Percentiles rank a stretch among this genome's conserved stretches.
Evolutionary conservation across 2,113 vertebrate species (phyloP).

Genomic region (Pontoporia blainvillei): DNA sequence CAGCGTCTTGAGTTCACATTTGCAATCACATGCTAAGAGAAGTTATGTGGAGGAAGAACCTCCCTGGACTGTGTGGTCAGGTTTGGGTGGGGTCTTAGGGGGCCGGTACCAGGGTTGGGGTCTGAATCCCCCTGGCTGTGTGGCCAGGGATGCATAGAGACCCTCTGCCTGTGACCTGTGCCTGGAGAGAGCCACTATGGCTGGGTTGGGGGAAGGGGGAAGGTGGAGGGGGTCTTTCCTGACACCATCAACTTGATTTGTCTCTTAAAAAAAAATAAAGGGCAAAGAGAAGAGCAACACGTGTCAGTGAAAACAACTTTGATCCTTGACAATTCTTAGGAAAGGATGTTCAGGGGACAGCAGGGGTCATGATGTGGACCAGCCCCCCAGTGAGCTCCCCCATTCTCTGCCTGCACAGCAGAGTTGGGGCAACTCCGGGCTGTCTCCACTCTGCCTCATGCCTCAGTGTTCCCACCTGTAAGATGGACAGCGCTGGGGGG

Average conservation of each 20-base stretch:
- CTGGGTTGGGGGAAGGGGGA: background rate
- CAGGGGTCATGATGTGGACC: background rate
- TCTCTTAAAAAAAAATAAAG: constrained; percentile 32
- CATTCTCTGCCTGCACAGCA: background rate
- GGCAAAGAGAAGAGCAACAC: constrained; percentile 78
- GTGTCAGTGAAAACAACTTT: constrained; percentile 69
- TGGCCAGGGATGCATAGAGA: background rate
- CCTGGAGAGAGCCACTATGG: background rate
- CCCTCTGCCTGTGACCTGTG: background rate
- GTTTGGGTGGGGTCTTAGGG: background rate
- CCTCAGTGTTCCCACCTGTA: background rate
- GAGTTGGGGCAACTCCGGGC: background rate
- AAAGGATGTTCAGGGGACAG: constrained; percentile 17
- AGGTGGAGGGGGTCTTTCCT: background rate
- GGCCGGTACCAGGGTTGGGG: background rate
- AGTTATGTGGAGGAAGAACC: background rate
- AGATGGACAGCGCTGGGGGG: background rate
- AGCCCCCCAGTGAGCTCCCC: background rate
- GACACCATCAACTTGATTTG: constrained; percentile 24
- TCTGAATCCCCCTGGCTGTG: background rate
- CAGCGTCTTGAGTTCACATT: background rate
- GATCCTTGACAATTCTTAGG: constrained; percentile 75
- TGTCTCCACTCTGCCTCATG: background rate
- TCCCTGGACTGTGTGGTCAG: background rate
- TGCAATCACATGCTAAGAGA: constrained; percentile 81